A percentile compares a stretch with the other conserved stretches of the same genome.
phyloP scores from a whole-genome alignment of 2,888 invertebrate species.

The Alsophila aescularia region DNA sequence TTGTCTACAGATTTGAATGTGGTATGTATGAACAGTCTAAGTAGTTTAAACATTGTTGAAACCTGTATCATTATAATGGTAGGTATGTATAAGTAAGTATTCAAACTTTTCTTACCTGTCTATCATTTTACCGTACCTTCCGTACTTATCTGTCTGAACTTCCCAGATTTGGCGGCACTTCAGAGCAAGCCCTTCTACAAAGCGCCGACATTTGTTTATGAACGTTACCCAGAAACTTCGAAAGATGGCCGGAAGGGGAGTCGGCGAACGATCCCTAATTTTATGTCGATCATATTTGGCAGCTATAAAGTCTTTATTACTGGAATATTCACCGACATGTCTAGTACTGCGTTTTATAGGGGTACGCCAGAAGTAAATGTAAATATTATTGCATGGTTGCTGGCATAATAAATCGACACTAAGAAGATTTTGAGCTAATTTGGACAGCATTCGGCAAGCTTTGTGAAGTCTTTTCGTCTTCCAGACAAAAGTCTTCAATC shows the following conservation, averaged over 20 bases:
- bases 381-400: background rate
- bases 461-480: too few relatives aligned
- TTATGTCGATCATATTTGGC: slow-evolving; percentile 11
- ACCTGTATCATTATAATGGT: too few relatives aligned
- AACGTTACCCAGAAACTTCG: slow-evolving; percentile 16
- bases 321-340: slow-evolving; percentile 15
- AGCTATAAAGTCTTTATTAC: slow-evolving; percentile 18
- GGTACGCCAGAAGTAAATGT: slow-evolving; percentile 5
- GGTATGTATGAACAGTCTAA: too few relatives aligned
- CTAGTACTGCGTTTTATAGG: slow-evolving; percentile 12
- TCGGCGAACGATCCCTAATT: slow-evolving; percentile 10
- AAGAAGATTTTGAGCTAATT: too few relatives aligned
- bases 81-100: too few relatives aligned
- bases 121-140: background rate
- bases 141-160: background rate
- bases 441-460: too few relatives aligned
- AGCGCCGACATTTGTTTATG: slow-evolving; percentile 15
- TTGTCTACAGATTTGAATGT: too few relatives aligned
- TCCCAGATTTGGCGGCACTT: slow-evolving; percentile 5
- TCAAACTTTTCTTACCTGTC: background rate
- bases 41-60: too few relatives aligned
- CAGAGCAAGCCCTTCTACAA: slow-evolving; percentile 1
- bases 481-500: too few relatives aligned
- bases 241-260: slow-evolving; percentile 7
- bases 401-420: background rate